Base-by-base conservation (phyloP, 2,888 invertebrate species). In the Pyralis farinalis region DNA sequence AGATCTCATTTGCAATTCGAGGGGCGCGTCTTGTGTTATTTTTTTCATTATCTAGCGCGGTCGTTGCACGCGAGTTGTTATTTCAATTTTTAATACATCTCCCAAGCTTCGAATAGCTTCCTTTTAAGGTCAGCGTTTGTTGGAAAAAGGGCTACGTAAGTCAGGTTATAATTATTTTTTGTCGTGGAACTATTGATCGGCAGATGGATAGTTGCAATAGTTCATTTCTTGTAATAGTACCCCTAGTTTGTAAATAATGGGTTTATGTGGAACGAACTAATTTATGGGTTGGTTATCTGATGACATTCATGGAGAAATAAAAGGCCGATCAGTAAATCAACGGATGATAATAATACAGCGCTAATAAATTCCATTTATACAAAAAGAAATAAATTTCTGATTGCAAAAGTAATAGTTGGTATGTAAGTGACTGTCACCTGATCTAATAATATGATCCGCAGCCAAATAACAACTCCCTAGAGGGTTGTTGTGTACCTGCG, bases 31-130 rank as follows among this genome's bases (percentile, higher is more conserved):
- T 67, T 72, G 64, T 76, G 67, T 72, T 63, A 46, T 80, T 72
- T 77, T 74, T 64, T n/a, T 50, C 50, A 44, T 42, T 73, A 67
- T 78, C 74, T 72, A 74, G 70, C 49, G 54, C 62, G 78, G 81
- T 81, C 79, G 73, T 62, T 78, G 81, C 70, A 78, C 81, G 77
- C 71, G 60, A 78, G 61, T 71, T 71, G 74, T 78, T 78, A 79
- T 79, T 80, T 75, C 67, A 80, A 82, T 80, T 83, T 83, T 84
- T 81, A 79, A 83, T 77, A 76, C 68, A 79, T 80, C 78, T 80
- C 71, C 61, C 58, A 2, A 16, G 16, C n/a, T 68, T 76, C 63
- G 66, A 67, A 76, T 70, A 69, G 67, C 58, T 64, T 70, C 77
- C 78, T 68, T 80, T 74, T 83, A 83, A 76, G 83, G 84, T 70